Base-by-base conservation (phyloP, 1,140 invertebrate species). In the Phymastichus coffea region DNA sequence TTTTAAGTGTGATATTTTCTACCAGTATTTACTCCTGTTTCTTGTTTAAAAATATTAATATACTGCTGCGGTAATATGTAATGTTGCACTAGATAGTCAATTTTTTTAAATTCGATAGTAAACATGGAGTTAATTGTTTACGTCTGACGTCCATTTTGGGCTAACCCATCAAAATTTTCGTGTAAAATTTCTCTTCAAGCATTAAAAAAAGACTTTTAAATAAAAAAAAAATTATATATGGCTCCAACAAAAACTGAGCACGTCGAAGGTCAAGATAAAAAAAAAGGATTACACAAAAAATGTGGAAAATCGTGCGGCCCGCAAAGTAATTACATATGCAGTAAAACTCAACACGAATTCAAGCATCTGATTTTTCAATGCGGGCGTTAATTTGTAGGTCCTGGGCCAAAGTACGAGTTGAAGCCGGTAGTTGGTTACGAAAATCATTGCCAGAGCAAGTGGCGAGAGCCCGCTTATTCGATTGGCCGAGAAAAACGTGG, bases 351-450 rank as follows among this genome's bases (percentile, higher is more conserved):
- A n/a, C n/a, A n/a, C n/a, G n/a, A n/a, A n/a, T n/a, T n/a, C n/a
- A n/a, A n/a, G n/a, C n/a, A n/a, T n/a, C 10, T 52, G 44, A 15
- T 12, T n/a, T 28, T 19, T 10, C 2, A 22, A 20, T 28, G n/a
- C 25, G 2, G 20, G 14, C 25, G n/a, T 17, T 10, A 35, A 57
- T 47, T 54, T 46, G 17, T 2, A 78, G 76, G 66, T 57, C 76
- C 77, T 35, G 78, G 75, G 2, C 78, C 78, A 7, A 70, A 68
- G 25, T 79, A 78, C 55, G 28, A 59, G 8, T 52, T 79, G 3
- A 73, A 68, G 19, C 56, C 73, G n/a, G 17, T 72, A 2, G 63
- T 76, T 4, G 78, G 78, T 14, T 73, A 68, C 12, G 20, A 66
- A 0, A 56, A 70, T 4, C 78, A 80, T 57, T 75, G 74, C 23